Evolutionary conservation across 2,113 vertebrate genomes (phyloP).

Genomic region (Gavialis gangeticus): DNA sequence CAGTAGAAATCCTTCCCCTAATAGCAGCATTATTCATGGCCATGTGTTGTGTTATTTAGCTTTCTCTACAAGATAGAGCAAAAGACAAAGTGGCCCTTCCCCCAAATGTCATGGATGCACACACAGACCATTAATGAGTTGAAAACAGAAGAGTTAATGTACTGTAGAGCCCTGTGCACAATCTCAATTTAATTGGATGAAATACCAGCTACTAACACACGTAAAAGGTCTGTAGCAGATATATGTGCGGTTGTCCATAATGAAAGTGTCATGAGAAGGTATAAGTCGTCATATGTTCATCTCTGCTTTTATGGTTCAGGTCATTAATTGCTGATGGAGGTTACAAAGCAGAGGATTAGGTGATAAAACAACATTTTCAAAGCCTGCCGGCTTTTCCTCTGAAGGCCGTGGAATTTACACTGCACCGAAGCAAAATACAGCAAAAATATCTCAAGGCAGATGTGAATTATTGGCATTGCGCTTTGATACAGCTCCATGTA

Average conservation of each 20-base stretch:
- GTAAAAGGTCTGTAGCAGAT: constrained; percentile 18
- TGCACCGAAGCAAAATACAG: background rate
- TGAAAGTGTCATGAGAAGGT: constrained; percentile 15
- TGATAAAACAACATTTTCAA: background rate
- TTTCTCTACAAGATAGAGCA: rapidly evolving
- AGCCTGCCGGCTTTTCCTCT: background rate
- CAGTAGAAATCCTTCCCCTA: background rate
- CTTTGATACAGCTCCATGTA: constrained; percentile 28
- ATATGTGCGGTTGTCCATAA: background rate
- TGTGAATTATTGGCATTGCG: background rate
- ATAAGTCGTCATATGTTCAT: constrained; percentile 7
- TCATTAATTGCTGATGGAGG: constrained; percentile 39
- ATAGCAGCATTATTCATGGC: too few species aligned
- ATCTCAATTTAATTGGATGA: background rate
- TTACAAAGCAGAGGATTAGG: background rate
- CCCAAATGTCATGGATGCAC: rapidly evolving
- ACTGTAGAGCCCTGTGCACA: rapidly evolving
- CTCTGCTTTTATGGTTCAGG: background rate
- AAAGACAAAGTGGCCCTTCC: background rate
- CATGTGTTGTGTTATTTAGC: background rate
- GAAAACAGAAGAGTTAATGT: background rate
- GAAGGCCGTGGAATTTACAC: background rate
- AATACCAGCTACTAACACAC: background rate
- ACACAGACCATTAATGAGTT: rapidly evolving
- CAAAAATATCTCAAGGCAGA: background rate